Base-by-base conservation (phyloP, 2,797 vertebrate species). In the Hoplostethus mediterraneus region DNA sequence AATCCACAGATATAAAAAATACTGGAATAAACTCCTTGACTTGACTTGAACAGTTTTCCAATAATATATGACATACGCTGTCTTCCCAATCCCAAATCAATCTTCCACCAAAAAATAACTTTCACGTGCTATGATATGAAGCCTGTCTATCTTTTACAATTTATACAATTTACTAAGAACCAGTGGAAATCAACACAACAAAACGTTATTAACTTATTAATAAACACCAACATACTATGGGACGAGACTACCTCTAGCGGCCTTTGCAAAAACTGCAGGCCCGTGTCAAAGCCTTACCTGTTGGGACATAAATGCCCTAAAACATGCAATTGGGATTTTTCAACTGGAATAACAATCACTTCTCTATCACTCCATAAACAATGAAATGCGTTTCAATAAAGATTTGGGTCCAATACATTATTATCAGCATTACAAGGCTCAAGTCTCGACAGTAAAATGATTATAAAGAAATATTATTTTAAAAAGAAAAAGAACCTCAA, bases 211-310 rank as follows among this genome's bases (percentile, higher is more conserved):
- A 51, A 52, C 33, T 45, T n/a, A 17, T 16, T 52, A 65, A 63
- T 16, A 56, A 75, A 71, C 14, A 51, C 5, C 25, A 1, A 45
- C 21, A 36, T 51, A 42, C n/a, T 80, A 71, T 33, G 49, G 80
- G 11, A 48, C 49, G 61, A 76, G 52, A 78, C 86, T 74, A 67
- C 90, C 83, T 85, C 92, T 88, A 78, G 77, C 47, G 91, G 85
- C 1, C 0, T 0, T 0, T 8, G 2, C 4, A 36, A 21, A 30
- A 82, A 85, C 40, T 83, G 63, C 83, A 87, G 11, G 10, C 17
- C 10, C n/a, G 40, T 30, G 2, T 25, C 1, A 67, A 49, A 49
- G 14, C 9, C 13, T 62, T 9, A 62, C 56, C 38, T 67, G 4
- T 56, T 63, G 2, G 33, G 21, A 47, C 6, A 13, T 6, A 3